A percentile compares a stretch with the other conserved stretches of the same genome.
phyloP scores from a whole-genome alignment of 92 coral and sea anemone genomes.

The Porites lobata region DNA sequence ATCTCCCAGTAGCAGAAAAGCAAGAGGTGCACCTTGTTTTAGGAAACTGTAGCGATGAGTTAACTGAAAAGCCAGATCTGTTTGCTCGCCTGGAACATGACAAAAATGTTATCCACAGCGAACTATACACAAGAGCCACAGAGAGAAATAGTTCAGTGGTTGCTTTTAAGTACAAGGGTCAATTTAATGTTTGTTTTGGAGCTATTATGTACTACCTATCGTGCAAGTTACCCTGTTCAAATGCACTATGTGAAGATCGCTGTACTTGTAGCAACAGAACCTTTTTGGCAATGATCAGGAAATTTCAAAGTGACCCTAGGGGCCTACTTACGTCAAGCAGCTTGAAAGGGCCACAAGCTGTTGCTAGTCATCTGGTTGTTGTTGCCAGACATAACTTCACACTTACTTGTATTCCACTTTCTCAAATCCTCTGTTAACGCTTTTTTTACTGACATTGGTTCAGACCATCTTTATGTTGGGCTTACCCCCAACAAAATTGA shows the following conservation, averaged over 20 bases:
- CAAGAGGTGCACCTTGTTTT: slow-evolving; percentile 7
- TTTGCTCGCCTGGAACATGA: slow-evolving; percentile 20
- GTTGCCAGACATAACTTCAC: background rate
- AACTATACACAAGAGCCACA: background rate
- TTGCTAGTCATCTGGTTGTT: slow-evolving; percentile 5
- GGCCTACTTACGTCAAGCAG: slow-evolving; percentile 11
- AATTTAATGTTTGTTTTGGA: background rate
- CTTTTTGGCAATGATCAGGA: slow-evolving; percentile 24
- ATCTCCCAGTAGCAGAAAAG: background rate
- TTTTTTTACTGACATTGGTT: slow-evolving; percentile 11
- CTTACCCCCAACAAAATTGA: slow-evolving; percentile 9
- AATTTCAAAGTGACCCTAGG: slow-evolving; percentile 24
- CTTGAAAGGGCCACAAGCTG: slow-evolving; percentile 24
- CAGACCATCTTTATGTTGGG: slow-evolving; percentile 5
- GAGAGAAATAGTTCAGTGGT: slow-evolving; percentile 13
- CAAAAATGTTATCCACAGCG: slow-evolving; percentile 6
- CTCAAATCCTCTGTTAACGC: slow-evolving; percentile 1
- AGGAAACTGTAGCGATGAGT: background rate
- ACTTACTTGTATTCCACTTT: slow-evolving; percentile 8
- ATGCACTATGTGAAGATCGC: slow-evolving; percentile 15
- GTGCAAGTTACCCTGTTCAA: slow-evolving; percentile 1
- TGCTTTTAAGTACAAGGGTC: slow-evolving; percentile 2
- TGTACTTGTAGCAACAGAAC: slow-evolving; percentile 13
- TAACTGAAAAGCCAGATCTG: background rate
- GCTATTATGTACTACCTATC: slow-evolving; percentile 5